Conservation (phyloP, 2,797 vertebrate genomes). For the Zalophus californianus region DNA sequence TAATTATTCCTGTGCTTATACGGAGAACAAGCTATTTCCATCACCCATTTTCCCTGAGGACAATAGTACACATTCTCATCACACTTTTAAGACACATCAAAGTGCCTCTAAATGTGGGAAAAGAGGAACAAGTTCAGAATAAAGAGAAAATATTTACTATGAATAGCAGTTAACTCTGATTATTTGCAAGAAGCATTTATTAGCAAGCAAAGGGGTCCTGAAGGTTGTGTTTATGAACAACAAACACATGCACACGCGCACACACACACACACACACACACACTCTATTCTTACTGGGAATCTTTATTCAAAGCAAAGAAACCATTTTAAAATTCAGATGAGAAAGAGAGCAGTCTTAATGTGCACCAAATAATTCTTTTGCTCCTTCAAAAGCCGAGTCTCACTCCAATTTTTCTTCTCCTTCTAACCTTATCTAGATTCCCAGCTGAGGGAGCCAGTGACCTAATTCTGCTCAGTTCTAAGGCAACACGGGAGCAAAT, state of each 20-base stretch:
- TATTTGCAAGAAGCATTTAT: conserved; percentile 36
- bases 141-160: conserved; percentile 23
- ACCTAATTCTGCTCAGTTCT: conserved; percentile 25
- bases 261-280: not conserved
- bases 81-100: conserved; percentile 33
- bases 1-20: conserved; percentile 20
- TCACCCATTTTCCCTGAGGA: conserved; percentile 7
- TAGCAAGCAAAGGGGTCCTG: not conserved
- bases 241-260: not conserved
- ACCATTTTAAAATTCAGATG: conserved; percentile 28
- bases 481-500: not conserved
- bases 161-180: not conserved
- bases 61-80: not conserved
- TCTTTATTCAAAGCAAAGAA: conserved; percentile 60
- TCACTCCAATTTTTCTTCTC: conserved; percentile 21
- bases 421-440: conserved; percentile 36
- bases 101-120: not conserved
- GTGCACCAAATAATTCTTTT: conserved; percentile 26
- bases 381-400: not conserved
- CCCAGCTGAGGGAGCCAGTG: conserved; percentile 5
- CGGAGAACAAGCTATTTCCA: conserved; percentile 43
- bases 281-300: not conserved
- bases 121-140: not conserved
- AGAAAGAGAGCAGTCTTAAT: not conserved
- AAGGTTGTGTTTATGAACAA: conserved; percentile 29